Evolutionary conservation across 2,888 invertebrate genomes (phyloP), one percentile per base, ranked within the genome.

Genomic region (Tenthredo scrophulariae): DNA sequence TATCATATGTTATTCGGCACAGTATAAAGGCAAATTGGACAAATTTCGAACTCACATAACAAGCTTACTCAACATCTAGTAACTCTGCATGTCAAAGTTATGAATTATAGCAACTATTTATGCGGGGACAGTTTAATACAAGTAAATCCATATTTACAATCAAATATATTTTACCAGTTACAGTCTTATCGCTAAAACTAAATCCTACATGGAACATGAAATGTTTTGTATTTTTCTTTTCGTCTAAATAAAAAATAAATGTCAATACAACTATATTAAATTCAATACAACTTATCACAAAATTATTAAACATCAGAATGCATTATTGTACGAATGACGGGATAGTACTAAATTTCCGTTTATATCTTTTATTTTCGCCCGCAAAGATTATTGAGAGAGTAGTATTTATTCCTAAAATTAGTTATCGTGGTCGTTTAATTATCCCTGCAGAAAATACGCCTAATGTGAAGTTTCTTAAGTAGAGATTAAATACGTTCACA

Each of bases 281-380:
- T 77, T 77, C 7, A 46, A 29, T 40, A 26, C 26, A 50, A 1
- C 15, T 77, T 77, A 54, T 50, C 18, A 77, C 15, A 26, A 50
- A 18, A 54, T 9, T 29, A 33, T 18, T 29, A 77, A n/a, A 29
- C n/a, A 50, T 46, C n/a, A 77, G 72, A 77, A 77, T 77, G 77
- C 77, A 77, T 40, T 54, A 33, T 77, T 29, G 54, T 77, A 77
- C 50, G 54, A 50, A 33, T 77, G 33, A 9, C 50, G 1, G 33
- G 10, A 29, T 6, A 37, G 7, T 7, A 77, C 33, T 15, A 54
- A 33, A 77, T 50, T 74, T 26, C 7, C 50, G 54, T 1, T 10
- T 43, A 26, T 26, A 18, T 29, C 54, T 75, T 15, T 26, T 15
- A 33, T 29, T 40, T 50, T 29, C 50, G 33, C 29, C 33, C 15